These are phyloP conservation scores for Parotocinclus haroldoi DNA, from an alignment of 2,797 vertebrate genomes.

Conservation along the genomic window DNA sequence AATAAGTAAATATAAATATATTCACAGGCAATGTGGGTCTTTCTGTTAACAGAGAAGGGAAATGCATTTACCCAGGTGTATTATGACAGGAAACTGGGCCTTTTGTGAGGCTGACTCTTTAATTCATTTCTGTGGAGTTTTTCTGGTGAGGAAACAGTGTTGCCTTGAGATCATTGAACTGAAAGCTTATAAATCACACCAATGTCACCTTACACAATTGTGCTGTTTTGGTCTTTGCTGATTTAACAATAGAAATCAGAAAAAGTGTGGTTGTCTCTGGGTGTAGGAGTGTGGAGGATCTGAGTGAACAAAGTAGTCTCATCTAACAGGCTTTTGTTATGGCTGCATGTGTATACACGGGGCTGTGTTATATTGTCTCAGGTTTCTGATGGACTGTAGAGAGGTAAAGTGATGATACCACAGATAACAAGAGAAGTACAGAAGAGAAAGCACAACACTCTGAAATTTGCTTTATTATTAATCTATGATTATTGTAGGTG, in stretches of 20 bases:
- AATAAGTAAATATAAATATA: constrained; percentile 33
- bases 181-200: constrained; percentile 12
- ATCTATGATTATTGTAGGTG: too few relatives aligned
- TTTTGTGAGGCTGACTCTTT: constrained; percentile 19
- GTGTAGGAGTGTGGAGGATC: constrained; percentile 5
- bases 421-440: too few relatives aligned
- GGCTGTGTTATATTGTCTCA: not conserved
- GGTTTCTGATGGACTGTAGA: not conserved
- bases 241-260: constrained; percentile 14
- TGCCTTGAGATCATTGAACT: constrained; percentile 2
- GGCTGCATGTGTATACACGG: too few relatives aligned
- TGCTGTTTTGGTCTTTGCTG: not conserved
- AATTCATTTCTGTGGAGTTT: constrained; percentile 3
- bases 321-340: not conserved
- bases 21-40: not conserved
- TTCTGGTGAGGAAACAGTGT: constrained; percentile 14
- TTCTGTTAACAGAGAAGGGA: constrained; percentile 29
- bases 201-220: constrained; percentile 11
- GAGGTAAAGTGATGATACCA: too few relatives aligned
- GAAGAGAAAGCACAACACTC: too few relatives aligned
- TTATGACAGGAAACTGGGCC: constrained; percentile 16
- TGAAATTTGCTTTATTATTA: too few relatives aligned
- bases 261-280: not conserved
- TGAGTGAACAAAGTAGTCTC: not conserved
- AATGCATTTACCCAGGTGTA: constrained; percentile 18